Conservation (phyloP, 2,888 invertebrate species). For the Diplolepis rosae region DNA sequence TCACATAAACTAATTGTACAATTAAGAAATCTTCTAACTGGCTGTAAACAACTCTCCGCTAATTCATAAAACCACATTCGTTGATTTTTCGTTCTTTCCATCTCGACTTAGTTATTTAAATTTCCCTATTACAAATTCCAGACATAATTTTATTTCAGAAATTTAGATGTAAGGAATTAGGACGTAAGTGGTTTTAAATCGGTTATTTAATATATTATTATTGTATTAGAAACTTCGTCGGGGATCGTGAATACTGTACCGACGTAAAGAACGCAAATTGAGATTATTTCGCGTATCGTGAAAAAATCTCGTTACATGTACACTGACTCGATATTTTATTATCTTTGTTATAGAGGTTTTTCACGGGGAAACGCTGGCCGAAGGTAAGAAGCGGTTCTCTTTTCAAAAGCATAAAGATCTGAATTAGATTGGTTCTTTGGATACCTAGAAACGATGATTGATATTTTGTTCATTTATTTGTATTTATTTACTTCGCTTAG, state of each 20-base stretch:
- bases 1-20: too few relatives aligned
- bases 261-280: not conserved
- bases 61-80: not conserved
- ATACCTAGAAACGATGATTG: constrained; percentile 40
- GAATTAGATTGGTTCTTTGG: constrained; percentile 59
- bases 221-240: not conserved
- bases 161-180: not conserved
- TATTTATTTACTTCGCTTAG: constrained; percentile 29
- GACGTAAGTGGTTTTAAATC: constrained; percentile 3
- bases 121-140: not conserved
- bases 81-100: not conserved
- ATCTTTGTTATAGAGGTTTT: constrained; percentile 78
- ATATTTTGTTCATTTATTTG: not conserved
- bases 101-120: not conserved
- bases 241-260: not conserved
- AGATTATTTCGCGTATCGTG: not conserved
- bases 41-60: too few relatives aligned
- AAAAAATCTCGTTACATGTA: not conserved
- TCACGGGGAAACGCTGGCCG: constrained; percentile 78
- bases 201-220: not conserved
- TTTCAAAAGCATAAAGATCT: constrained; percentile 33
- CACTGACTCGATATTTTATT: constrained; percentile 61
- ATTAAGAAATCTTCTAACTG: too few relatives aligned
- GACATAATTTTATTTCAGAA: not conserved
- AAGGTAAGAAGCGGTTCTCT: constrained; percentile 76